Conservation (phyloP, 2,797 vertebrate genomes). For the Nannoperca obscura region DNA sequence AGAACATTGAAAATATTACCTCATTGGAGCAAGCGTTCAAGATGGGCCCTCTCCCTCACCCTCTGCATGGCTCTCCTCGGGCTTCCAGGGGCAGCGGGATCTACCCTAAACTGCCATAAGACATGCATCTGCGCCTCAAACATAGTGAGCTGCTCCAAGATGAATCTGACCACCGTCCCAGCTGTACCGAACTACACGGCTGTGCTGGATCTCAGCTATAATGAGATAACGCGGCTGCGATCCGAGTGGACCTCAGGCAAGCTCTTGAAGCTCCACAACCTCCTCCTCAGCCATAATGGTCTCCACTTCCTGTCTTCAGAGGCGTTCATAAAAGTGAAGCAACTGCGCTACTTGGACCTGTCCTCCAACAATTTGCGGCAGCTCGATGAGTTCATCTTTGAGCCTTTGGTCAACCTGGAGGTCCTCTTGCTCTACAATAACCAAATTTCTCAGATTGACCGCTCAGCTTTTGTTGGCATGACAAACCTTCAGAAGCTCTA, state of each 20-base stretch:
- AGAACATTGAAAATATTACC: conserved; percentile 68
- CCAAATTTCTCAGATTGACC: conserved; percentile 91
- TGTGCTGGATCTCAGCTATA: conserved; percentile 95
- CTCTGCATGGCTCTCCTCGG: conserved; percentile 70
- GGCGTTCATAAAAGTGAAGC: conserved; percentile 90
- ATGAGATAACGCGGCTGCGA: conserved; percentile 87
- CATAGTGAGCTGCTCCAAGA: conserved; percentile 96
- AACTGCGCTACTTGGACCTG: conserved; percentile 93
- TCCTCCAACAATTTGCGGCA: conserved; percentile 91
- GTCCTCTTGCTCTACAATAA: conserved; percentile 96
- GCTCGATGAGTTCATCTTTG: conserved; percentile 94
- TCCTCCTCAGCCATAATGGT: conserved; percentile 94
- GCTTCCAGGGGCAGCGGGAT: conserved; percentile 65
- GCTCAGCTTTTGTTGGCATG: conserved; percentile 90
- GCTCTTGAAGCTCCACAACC: conserved; percentile 90
- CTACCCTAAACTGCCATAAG: conserved; percentile 86
- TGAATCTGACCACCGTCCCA: conserved; percentile 87
- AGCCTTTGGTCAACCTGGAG: conserved; percentile 89
- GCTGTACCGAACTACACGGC: conserved; percentile 89
- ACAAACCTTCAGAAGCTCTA: conserved; percentile 93
- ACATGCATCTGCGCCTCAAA: conserved; percentile 96
- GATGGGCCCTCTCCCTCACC: conserved; percentile 67
- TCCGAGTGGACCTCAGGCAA: conserved; percentile 90
- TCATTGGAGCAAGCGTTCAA: conserved; percentile 59
- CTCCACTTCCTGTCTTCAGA: conserved; percentile 93